phyloP scores from a whole-genome alignment of 1,140 invertebrate genomes.

The Cyclargus thomasi region DNA sequence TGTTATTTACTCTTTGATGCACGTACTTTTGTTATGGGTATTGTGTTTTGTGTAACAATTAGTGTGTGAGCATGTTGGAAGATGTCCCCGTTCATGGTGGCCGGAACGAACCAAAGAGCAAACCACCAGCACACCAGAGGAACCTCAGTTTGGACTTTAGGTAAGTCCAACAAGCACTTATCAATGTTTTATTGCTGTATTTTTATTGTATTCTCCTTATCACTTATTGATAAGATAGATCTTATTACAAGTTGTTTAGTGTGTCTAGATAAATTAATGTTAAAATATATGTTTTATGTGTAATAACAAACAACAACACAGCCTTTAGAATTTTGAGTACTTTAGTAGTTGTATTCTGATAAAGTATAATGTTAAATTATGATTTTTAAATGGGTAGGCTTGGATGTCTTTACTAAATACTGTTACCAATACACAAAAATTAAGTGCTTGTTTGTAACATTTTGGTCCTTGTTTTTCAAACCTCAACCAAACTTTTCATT shows the following conservation, averaged over 20 bases:
- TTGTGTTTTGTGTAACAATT: conserved; percentile 49
- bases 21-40: conserved; percentile 58
- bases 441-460: no score
- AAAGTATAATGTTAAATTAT: no score
- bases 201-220: not conserved
- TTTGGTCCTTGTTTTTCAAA: no score
- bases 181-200: not conserved
- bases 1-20: conserved; percentile 65
- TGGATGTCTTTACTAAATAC: no score
- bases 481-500: no score
- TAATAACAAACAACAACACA: not conserved
- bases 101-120: conserved; percentile 49
- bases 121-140: conserved; percentile 54
- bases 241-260: not conserved
- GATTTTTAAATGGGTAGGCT: no score
- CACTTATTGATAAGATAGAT: not conserved
- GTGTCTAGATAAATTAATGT: no score
- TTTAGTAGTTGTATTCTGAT: no score
- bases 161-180: conserved; percentile 32
- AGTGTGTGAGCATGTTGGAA: conserved; percentile 69
- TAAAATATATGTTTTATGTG: no score
- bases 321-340: no score
- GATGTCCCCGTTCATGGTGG: conserved; percentile 67
- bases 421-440: no score
- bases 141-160: conserved; percentile 67